A percentile compares a stretch with the other conserved stretches of the same genome.
Evolutionary conservation across 2,888 invertebrate species (phyloP).

Genomic region (Neoaliturus tenellus): DNA sequence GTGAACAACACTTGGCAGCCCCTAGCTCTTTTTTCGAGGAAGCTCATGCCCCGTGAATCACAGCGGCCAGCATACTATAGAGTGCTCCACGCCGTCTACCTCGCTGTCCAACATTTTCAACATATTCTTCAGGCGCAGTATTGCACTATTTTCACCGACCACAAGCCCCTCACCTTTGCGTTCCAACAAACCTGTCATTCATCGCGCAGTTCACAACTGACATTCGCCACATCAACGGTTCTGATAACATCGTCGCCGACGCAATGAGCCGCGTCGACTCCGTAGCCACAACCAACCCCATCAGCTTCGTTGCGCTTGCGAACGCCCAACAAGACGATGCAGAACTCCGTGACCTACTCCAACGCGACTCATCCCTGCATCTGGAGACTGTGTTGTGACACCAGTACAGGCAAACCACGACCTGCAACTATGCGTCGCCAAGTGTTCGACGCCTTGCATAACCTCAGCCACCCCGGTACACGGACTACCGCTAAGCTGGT

Average conservation of each 20-base stretch:
- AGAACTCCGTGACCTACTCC: neutral
- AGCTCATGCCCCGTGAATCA: constrained; percentile 66
- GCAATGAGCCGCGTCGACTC: no score
- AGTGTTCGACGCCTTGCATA: no score
- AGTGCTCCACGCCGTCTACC: neutral
- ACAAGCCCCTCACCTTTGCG: constrained; percentile 50
- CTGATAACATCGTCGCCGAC: no score
- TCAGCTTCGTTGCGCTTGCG: neutral
- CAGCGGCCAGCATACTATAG: constrained; percentile 69
- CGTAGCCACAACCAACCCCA: no score
- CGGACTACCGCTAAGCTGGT: no score
- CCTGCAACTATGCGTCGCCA: no score
- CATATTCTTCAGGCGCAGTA: constrained; percentile 49
- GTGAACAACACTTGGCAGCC: constrained; percentile 59
- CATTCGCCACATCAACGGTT: neutral
- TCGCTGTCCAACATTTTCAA: constrained; percentile 29
- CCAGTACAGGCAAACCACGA: no score
- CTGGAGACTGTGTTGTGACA: neutral
- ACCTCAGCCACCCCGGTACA: no score
- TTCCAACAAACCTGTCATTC: constrained; percentile 43
- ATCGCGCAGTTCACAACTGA: neutral
- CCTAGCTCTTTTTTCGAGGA: constrained; percentile 63
- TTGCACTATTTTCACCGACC: constrained; percentile 49
- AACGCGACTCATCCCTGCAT: neutral
- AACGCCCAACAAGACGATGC: neutral